These are phyloP conservation scores for Pitangus sulphuratus DNA, from an alignment of 2,797 vertebrate genomes.

Conservation along the genomic window DNA sequence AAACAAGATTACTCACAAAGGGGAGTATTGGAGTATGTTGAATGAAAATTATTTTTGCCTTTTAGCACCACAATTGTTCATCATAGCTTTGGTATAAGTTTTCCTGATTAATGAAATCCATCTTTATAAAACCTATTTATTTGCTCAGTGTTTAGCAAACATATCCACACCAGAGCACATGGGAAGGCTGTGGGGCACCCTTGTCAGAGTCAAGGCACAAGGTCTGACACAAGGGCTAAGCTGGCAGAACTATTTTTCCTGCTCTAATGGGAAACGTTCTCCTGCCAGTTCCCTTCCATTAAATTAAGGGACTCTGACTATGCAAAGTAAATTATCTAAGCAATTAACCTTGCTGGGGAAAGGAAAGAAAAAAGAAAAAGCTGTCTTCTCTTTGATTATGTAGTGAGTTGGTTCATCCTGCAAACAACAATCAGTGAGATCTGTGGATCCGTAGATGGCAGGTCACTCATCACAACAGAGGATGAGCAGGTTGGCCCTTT, in stretches of 20 bases:
- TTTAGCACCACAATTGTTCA: neutral
- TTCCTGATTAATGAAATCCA: neutral
- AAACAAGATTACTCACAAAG: neutral
- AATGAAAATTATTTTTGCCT: neutral
- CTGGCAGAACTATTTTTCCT: neutral
- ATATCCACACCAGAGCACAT: neutral
- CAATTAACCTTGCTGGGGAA: rapidly evolving
- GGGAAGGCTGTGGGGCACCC: neutral
- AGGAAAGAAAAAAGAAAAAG: rapidly evolving
- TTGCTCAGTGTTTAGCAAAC: neutral
- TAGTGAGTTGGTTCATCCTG: neutral
- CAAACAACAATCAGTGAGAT: neutral
- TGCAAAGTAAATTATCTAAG: neutral
- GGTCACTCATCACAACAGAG: neutral
- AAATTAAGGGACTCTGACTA: neutral
- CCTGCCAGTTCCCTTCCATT: neutral
- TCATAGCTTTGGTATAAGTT: neutral
- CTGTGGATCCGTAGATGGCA: neutral
- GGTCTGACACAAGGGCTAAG: neutral
- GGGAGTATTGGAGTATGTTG: neutral
- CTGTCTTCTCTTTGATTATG: neutral
- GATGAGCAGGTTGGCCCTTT: neutral
- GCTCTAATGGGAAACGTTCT: neutral
- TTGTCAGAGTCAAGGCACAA: neutral
- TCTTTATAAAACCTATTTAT: neutral